phyloP scores from a whole-genome alignment of 2,113 vertebrate genomes.

The Vulpes vulpes region DNA sequence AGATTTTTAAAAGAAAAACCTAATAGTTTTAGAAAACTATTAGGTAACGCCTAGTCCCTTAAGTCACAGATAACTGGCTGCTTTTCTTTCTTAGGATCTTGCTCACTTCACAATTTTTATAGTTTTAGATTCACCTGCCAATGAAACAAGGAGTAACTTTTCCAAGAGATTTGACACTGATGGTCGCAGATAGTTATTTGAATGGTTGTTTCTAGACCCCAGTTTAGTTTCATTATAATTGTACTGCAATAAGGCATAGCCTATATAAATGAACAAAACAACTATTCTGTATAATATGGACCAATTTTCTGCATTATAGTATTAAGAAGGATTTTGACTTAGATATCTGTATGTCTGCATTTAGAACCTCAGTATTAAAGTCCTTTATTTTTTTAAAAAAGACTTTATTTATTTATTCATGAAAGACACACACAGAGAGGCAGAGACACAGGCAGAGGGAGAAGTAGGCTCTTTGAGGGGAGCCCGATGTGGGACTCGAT shows the following conservation, averaged over 20 bases:
- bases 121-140: background rate
- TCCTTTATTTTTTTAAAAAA: background rate
- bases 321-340: constrained; percentile 25
- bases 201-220: constrained; percentile 26
- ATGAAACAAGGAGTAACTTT: constrained; percentile 22
- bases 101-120: background rate
- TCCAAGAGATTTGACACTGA: background rate
- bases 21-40: background rate
- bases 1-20: background rate
- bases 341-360: background rate
- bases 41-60: background rate
- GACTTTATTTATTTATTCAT: no score
- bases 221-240: constrained; percentile 43
- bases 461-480: no score
- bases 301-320: background rate
- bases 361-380: background rate
- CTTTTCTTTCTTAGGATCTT: background rate
- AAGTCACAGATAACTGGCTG: background rate
- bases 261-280: background rate
- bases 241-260: background rate
- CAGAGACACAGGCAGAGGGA: no score
- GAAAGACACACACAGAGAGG: no score
- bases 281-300: background rate
- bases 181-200: background rate
- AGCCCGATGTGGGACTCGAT: no score